Conservation (phyloP, 1,140 invertebrate species). For the Acromyrmex echinatior region DNA sequence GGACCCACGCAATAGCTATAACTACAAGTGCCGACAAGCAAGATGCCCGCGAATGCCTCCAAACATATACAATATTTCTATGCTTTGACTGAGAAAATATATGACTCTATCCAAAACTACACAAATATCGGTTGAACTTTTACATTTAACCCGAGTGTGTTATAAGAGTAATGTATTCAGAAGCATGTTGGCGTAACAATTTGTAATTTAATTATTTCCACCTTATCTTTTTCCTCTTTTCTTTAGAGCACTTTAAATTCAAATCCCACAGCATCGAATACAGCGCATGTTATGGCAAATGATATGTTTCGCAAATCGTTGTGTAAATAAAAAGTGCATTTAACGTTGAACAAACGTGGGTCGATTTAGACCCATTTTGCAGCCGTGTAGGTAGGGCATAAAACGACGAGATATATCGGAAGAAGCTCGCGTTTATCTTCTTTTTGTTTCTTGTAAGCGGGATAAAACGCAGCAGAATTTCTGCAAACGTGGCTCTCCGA, state of each 20-base stretch:
- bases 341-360: not conserved
- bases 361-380: constrained; percentile 18
- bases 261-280: not conserved
- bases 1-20: constrained; percentile 9
- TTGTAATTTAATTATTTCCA: constrained; percentile 7
- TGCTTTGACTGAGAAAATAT: not conserved
- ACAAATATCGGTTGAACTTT: constrained; percentile 8
- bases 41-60: not conserved
- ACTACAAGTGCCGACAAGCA: constrained; percentile 30
- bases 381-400: not conserved
- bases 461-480: not conserved
- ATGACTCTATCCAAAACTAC: not conserved
- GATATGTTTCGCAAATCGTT: not conserved
- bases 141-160: not conserved
- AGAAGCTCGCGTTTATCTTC: not conserved
- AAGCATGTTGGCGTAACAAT: not conserved
- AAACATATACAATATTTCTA: constrained; percentile 13
- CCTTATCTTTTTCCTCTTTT: not conserved
- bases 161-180: no score
- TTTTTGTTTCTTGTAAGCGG: constrained; percentile 4
- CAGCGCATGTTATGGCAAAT: not conserved
- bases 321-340: not conserved
- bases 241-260: constrained; percentile 21
- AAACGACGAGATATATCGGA: constrained; percentile 3
- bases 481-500: not conserved